phyloP scores from a whole-genome alignment of 2,888 invertebrate species.

The Criorhina ranunculi region DNA sequence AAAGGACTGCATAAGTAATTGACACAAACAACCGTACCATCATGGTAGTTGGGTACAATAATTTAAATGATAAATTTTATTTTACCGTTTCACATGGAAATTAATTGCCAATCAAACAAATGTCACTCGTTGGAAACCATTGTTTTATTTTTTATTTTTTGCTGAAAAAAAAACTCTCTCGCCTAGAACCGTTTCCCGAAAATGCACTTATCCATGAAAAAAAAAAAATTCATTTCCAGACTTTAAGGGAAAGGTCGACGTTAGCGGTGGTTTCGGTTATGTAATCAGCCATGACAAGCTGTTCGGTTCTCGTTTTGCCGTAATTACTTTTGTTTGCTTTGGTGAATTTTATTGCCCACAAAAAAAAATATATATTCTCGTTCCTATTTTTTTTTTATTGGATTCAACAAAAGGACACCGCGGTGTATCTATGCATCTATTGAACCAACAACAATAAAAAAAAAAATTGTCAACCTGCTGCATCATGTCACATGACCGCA shows the following conservation, averaged over 20 bases:
- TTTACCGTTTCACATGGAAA: constrained; percentile 21
- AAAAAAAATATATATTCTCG: background rate
- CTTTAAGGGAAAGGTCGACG: constrained; percentile 20
- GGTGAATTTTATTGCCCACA: constrained; percentile 38
- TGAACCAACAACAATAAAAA: constrained; percentile 12
- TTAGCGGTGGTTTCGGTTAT: constrained; percentile 30
- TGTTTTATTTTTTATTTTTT: background rate
- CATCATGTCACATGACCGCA: constrained; percentile 59
- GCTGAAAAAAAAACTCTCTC: constrained; percentile 27
- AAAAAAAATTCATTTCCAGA: background rate
- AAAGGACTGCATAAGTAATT: constrained; percentile 8
- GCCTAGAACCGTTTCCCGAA: constrained; percentile 47
- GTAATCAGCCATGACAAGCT: constrained; percentile 66
- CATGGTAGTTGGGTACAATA: no score
- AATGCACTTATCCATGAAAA: constrained; percentile 58
- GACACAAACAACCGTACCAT: constrained; percentile 10
- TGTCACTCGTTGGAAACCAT: constrained; percentile 34
- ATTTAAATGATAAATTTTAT: constrained; percentile 21
- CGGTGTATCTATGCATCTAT: constrained; percentile 31
- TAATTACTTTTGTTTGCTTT: constrained; percentile 27
- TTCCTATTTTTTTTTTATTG: background rate
- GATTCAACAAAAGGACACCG: background rate
- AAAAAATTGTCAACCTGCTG: constrained; percentile 57
- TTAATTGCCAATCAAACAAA: constrained; percentile 65
- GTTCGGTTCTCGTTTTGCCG: constrained; percentile 19